Evolutionary conservation across 2,888 invertebrate species (phyloP).

Genomic region (Eurois occulta): DNA sequence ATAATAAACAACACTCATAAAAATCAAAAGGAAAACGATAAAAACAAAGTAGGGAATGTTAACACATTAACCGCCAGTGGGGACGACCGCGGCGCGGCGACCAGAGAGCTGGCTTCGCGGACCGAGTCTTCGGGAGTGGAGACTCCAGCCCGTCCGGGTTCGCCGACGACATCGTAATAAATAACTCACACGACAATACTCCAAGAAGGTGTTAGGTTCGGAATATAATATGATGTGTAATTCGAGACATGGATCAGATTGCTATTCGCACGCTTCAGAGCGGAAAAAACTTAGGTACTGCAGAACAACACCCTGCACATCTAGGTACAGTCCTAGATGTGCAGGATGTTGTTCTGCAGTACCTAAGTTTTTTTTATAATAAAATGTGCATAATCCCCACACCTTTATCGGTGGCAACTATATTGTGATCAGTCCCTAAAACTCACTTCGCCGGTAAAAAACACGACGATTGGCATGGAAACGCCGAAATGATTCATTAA

Average conservation of each 20-base stretch:
- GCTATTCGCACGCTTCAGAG: slow-evolving; percentile 83
- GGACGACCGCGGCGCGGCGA: slow-evolving; percentile 86
- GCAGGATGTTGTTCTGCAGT: slow-evolving; percentile 67
- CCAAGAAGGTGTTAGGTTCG: slow-evolving; percentile 77
- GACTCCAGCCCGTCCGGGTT: slow-evolving; percentile 76
- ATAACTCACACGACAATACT: slow-evolving; percentile 77
- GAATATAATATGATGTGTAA: slow-evolving; percentile 85
- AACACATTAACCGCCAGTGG: slow-evolving; percentile 90
- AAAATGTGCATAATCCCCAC: not conserved
- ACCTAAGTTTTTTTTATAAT: slow-evolving; percentile 15
- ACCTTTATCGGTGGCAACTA: not conserved
- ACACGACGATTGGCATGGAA: slow-evolving; percentile 4
- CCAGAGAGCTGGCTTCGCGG: slow-evolving; percentile 79
- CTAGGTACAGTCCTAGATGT: slow-evolving; percentile 73
- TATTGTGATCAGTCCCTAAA: not conserved
- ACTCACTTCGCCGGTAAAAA: not conserved
- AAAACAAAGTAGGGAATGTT: slow-evolving; percentile 84
- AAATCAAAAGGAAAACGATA: slow-evolving; percentile 67
- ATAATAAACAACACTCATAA: slow-evolving; percentile 78
- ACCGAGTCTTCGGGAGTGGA: slow-evolving; percentile 66
- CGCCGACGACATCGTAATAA: slow-evolving; percentile 82
- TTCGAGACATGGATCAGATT: slow-evolving; percentile 80
- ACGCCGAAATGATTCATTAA: not conserved
- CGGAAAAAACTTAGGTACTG: no score
- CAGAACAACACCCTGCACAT: no score